These are phyloP conservation scores for Polypterus bichir DNA, from an alignment of 2,113 vertebrate species.

Conservation along the genomic window DNA sequence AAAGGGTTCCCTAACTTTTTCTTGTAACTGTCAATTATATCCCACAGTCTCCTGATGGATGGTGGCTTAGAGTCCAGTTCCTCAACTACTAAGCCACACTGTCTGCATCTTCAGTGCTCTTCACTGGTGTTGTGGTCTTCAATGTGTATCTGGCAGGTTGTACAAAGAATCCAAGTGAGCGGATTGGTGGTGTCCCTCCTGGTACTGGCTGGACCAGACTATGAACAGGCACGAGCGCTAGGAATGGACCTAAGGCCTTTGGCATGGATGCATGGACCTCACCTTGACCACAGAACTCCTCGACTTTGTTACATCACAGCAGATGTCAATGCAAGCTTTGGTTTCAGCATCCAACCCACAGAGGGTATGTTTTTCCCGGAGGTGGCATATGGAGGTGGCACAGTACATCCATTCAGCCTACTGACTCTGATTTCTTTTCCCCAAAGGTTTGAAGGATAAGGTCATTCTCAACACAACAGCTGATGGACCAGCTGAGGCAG, in stretches of 20 bases:
- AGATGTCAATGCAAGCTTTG: constrained; percentile 51
- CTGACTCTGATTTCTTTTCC: background rate
- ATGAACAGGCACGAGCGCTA: constrained; percentile 34
- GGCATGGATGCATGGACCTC: constrained; percentile 5
- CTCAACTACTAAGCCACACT: background rate
- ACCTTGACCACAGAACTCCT: constrained; percentile 29
- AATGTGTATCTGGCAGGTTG: constrained; percentile 45
- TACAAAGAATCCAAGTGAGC: constrained; percentile 59
- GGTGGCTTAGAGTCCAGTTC: no score
- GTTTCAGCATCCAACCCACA: constrained; percentile 50
- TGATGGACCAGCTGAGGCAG: constrained; percentile 64
- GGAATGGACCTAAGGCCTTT: constrained; percentile 28
- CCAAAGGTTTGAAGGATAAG: constrained; percentile 50
- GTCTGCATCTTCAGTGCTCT: background rate
- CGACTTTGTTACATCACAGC: constrained; percentile 59
- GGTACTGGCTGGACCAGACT: constrained; percentile 41
- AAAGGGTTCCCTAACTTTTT: no score
- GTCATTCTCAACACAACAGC: constrained; percentile 51
- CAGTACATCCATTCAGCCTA: background rate
- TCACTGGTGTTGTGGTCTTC: no score
- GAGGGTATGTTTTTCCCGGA: constrained; percentile 30
- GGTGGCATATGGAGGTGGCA: background rate
- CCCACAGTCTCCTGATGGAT: no score
- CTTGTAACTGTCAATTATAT: no score
- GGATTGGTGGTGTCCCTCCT: constrained; percentile 62